Evolutionary conservation across 2,113 vertebrate species (phyloP).

Genomic region (Suncus etruscus): DNA sequence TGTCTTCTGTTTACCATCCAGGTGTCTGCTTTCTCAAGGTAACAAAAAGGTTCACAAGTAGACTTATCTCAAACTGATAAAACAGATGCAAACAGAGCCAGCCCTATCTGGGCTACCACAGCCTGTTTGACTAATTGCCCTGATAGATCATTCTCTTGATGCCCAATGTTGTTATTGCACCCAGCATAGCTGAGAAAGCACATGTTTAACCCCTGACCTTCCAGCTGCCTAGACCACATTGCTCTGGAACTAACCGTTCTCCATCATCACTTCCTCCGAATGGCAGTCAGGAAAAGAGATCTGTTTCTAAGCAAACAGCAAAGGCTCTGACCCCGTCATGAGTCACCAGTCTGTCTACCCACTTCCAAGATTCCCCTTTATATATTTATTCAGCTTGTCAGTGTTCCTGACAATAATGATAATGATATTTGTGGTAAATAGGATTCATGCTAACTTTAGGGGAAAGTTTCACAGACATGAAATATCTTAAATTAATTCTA

Average conservation of each 20-base stretch:
- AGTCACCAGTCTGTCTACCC: constrained; percentile 75
- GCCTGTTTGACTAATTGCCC: constrained; percentile 79
- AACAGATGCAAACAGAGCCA: constrained; percentile 83
- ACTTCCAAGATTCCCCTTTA: constrained; percentile 73
- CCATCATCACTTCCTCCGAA: constrained; percentile 76
- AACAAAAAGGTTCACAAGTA: constrained; percentile 78
- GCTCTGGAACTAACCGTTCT: constrained; percentile 73
- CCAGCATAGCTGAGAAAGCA: constrained; percentile 80
- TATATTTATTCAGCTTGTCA: constrained; percentile 82
- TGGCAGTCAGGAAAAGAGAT: constrained; percentile 71
- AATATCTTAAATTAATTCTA: constrained; percentile 2
- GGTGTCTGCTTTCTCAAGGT: constrained; percentile 85
- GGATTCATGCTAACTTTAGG: constrained; percentile 47
- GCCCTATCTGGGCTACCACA: constrained; percentile 79
- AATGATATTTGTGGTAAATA: constrained; percentile 66
- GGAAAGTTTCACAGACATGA: constrained; percentile 55
- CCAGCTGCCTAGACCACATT: constrained; percentile 76
- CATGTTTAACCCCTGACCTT: constrained; percentile 84
- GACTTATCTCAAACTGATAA: constrained; percentile 84
- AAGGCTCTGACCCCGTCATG: constrained; percentile 76
- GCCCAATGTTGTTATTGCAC: constrained; percentile 77
- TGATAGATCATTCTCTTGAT: constrained; percentile 78
- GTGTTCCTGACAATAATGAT: constrained; percentile 74
- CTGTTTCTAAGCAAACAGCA: constrained; percentile 83
- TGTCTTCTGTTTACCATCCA: constrained; percentile 82